These are phyloP conservation scores for Osmoderma eremita DNA, from an alignment of 2,888 invertebrate species.

Conservation along the genomic window DNA sequence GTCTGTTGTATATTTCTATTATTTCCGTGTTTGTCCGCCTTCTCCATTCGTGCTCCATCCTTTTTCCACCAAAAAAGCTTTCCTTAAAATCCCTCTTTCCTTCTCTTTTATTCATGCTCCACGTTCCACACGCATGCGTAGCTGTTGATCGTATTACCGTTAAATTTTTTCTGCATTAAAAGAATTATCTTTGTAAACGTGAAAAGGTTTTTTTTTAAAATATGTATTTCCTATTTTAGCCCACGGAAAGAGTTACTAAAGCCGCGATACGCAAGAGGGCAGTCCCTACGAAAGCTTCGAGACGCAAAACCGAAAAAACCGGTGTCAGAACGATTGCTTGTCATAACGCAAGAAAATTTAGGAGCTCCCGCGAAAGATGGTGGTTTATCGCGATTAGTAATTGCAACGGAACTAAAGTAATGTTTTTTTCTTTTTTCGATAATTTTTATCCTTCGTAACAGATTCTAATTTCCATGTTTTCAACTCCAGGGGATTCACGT, in stretches of 20 bases:
- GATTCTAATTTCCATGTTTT: neutral
- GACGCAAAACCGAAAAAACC: neutral
- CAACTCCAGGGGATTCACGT: conserved; percentile 76
- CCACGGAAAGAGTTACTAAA: conserved; percentile 24
- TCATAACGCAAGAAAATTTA: conserved; percentile 76
- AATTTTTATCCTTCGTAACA: no score
- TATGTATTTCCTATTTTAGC: conserved; percentile 1
- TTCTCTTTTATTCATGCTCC: no score
- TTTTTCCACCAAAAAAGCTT: no score
- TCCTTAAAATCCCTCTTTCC: no score
- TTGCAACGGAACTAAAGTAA: conserved; percentile 75
- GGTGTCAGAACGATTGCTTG: conserved; percentile 33
- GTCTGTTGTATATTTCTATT: no score
- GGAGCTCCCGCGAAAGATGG: conserved; percentile 88
- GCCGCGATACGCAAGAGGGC: conserved; percentile 55
- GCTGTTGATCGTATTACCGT: no score
- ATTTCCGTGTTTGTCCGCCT: no score
- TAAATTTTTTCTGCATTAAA: no score
- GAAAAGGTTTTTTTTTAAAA: neutral
- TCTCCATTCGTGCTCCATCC: no score
- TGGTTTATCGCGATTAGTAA: conserved; percentile 92
- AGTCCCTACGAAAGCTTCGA: conserved; percentile 59
- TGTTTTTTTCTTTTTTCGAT: conserved; percentile 15
- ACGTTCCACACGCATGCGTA: no score
- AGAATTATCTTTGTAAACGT: no score